Evolutionary conservation across 2,888 invertebrate genomes (phyloP).

Genomic region (Dioctria linearis): DNA sequence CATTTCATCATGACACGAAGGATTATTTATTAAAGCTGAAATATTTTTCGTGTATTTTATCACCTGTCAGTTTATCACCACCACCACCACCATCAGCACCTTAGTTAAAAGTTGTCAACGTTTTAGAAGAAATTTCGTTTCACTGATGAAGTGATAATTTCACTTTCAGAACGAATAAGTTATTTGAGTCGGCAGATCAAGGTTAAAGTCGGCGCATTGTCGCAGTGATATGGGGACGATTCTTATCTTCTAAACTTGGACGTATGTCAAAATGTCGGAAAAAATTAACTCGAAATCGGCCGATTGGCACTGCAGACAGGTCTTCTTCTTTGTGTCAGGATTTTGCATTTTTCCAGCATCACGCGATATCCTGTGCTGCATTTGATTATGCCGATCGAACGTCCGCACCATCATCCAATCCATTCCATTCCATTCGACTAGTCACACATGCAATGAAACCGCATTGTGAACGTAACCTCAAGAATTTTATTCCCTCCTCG

Average conservation of each 20-base stretch:
- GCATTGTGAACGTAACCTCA: slow-evolving; percentile 48
- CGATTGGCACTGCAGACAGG: neutral
- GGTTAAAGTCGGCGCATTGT: slow-evolving; percentile 6
- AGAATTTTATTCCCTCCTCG: slow-evolving; percentile 26
- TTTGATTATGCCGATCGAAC: neutral
- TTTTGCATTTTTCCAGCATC: slow-evolving; percentile 23
- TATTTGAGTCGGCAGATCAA: slow-evolving; percentile 17
- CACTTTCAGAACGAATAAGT: slow-evolving; percentile 11
- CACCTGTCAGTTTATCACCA: neutral
- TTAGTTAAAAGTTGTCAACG: neutral
- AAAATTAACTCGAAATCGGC: slow-evolving; percentile 28
- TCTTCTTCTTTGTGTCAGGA: slow-evolving; percentile 13
- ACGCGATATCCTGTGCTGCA: slow-evolving; percentile 26
- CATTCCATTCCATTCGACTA: slow-evolving; percentile 34
- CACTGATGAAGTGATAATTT: slow-evolving; percentile 39
- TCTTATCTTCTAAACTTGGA: neutral
- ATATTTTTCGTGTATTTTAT: neutral
- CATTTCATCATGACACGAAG: neutral
- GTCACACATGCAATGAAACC: slow-evolving; percentile 35
- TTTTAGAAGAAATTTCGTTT: neutral
- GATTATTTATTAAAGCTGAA: neutral
- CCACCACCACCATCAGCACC: too few relatives aligned
- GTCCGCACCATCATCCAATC: too few relatives aligned
- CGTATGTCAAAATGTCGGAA: slow-evolving; percentile 39
- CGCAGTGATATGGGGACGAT: neutral